A percentile compares a stretch with the other conserved stretches of the same genome.
These are phyloP conservation scores for Myripristis murdjan DNA, from an alignment of 2,797 vertebrate species.

Conservation along the genomic window DNA sequence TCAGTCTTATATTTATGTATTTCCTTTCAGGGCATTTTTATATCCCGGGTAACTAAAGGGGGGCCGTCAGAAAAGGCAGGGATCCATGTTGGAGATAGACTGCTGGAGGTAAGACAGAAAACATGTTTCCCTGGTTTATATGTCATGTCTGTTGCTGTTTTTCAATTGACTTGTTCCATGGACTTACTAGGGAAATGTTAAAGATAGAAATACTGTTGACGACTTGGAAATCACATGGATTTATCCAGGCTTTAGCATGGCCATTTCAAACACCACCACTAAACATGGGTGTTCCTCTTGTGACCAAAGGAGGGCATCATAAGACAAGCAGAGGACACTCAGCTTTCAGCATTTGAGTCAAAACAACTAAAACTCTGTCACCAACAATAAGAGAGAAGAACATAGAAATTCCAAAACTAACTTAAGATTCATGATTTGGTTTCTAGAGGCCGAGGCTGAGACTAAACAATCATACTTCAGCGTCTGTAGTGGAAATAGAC, in stretches of 20 bases:
- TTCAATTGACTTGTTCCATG: neutral
- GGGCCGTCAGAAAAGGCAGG: slow-evolving; percentile 85
- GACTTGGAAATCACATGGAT: slow-evolving; percentile 11
- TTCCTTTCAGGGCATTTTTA: slow-evolving; percentile 83
- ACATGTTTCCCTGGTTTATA: neutral
- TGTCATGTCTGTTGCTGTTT: neutral
- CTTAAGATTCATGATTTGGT: neutral
- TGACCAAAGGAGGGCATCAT: slow-evolving; percentile 72
- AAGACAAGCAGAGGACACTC: slow-evolving; percentile 46
- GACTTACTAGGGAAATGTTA: neutral
- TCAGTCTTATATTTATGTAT: slow-evolving; percentile 23
- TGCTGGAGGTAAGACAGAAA: slow-evolving; percentile 81
- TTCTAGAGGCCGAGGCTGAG: neutral
- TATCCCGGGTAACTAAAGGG: slow-evolving; percentile 83
- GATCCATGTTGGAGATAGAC: slow-evolving; percentile 82
- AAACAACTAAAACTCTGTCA: neutral
- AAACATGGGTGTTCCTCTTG: slow-evolving; percentile 51
- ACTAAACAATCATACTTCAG: neutral
- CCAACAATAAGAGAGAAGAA: neutral
- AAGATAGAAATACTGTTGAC: neutral
- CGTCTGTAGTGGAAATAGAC: neutral
- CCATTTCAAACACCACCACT: too few relatives aligned
- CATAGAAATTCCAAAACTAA: neutral
- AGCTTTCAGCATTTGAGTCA: neutral
- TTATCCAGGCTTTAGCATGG: too few relatives aligned